Evolutionary conservation across 2,888 invertebrate genomes (phyloP), one percentile per base, ranked within the genome.

Genomic region (Zele albiditarsus): DNA sequence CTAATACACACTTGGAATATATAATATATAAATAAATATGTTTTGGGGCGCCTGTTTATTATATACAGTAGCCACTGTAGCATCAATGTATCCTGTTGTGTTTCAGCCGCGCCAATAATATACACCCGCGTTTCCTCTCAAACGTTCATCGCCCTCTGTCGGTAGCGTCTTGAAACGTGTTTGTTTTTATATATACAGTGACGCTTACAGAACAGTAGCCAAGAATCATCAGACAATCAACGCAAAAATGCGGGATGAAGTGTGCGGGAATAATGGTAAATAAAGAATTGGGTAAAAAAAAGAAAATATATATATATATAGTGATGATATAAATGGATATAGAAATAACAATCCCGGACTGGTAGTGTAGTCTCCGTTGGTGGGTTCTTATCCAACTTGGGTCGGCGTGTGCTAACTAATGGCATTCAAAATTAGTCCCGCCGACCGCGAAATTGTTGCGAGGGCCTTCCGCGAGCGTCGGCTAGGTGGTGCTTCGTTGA

Each of bases 361-460:
- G 33, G 38, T 3, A 25, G 10, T 25, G 20, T 14, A 10, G 4
- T 60, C 62, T 62, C 20, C 6, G n/a, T 53, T 20, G 53, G 53
- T 53, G 8, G 53, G 20, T 53, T 53, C 20, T 67, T 73, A 60
- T 73, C 42, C 38, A 27, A 46, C 46, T 23, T 20, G 68, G 65
- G 75, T 75, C 88, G 89, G 86, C 85, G 80, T 87, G 84, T 82
- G 85, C 84, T 86, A 87, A 88, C 87, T 89, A 89, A 89, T 89
- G 89, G 88, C 88, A 88, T 88, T 89, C 88, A 89, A 89, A 89
- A 89, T 89, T 89, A 88, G 88, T 86, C 86, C 86, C 85, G 81
- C 83, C 81, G 78, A 83, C 84, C 74, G 85, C 80, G 81, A 84
- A 88, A 87, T 87, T 86, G 86, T 87, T 87, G 84, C 20, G n/a